phyloP scores from a whole-genome alignment of 2,888 invertebrate genomes.

The Meloe dianella region DNA sequence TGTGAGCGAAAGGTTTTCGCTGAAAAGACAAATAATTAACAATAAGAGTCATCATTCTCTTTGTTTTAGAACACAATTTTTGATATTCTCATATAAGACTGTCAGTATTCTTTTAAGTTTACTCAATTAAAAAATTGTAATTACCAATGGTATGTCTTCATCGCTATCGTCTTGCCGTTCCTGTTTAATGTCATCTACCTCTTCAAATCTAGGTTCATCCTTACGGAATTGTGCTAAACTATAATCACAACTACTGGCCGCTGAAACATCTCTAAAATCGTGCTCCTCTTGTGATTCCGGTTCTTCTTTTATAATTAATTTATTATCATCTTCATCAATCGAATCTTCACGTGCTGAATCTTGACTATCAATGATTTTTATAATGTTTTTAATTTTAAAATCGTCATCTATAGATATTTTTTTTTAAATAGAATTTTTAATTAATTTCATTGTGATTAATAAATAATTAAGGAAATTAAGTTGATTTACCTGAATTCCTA shows the following conservation, averaged over 20 bases:
- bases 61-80: not conserved
- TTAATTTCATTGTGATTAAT: not conserved
- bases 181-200: conserved; percentile 47
- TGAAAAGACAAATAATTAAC: conserved; percentile 34
- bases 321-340: conserved; percentile 56
- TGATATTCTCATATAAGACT: not conserved
- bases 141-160: conserved; percentile 79
- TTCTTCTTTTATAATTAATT: conserved; percentile 56
- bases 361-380: conserved; percentile 34
- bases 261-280: conserved; percentile 61
- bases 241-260: conserved; percentile 75
- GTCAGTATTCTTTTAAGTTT: not conserved
- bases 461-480: too few species aligned
- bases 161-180: conserved; percentile 64
- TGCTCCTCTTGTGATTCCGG: conserved; percentile 49
- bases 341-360: conserved; percentile 50
- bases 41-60: not conserved
- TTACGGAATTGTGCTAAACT: conserved; percentile 71
- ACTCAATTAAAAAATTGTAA: conserved; percentile 34
- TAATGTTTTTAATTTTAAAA: conserved; percentile 25
- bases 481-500: conserved; percentile 41
- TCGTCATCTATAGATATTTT: conserved; percentile 22
- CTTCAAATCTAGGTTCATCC: conserved; percentile 58
- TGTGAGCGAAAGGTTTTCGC: conserved; percentile 44
- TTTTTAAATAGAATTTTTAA: not conserved